Evolutionary conservation across 2,888 invertebrate genomes (phyloP).

Genomic region (Altica lythri): DNA sequence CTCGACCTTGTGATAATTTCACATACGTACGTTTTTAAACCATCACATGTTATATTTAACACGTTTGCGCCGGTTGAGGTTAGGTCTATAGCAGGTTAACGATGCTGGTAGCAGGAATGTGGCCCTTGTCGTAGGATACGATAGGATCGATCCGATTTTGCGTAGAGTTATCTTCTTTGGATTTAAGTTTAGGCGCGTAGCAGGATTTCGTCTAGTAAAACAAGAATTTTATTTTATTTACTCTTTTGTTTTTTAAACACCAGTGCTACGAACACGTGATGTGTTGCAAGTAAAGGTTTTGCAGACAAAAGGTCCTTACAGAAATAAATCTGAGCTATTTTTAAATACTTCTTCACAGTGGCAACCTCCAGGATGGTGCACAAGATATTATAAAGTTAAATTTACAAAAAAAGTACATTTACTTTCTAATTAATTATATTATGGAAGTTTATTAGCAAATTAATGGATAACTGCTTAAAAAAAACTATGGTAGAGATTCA

Average conservation of each 20-base stretch:
- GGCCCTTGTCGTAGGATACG: slow-evolving; percentile 8
- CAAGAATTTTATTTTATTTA: background rate
- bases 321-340: slow-evolving; percentile 16
- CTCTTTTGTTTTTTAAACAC: slow-evolving; percentile 6
- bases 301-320: slow-evolving; percentile 7
- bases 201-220: background rate
- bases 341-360: background rate
- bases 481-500: no score
- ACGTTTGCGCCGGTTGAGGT: background rate
- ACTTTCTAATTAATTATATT: no score
- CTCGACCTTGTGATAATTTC: background rate
- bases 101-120: slow-evolving; percentile 12
- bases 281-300: background rate
- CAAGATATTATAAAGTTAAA: no score
- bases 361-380: background rate
- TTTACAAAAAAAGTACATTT: no score
- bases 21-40: slow-evolving; percentile 7
- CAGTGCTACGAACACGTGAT: slow-evolving; percentile 3
- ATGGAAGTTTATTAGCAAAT: no score
- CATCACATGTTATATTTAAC: background rate
- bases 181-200: background rate
- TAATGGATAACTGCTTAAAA: no score
- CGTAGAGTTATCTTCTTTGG: slow-evolving; percentile 6
- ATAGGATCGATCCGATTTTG: slow-evolving; percentile 8
- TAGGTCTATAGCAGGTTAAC: background rate